Evolutionary conservation across 2,113 vertebrate genomes (phyloP), one percentile per base, ranked within the genome.

Genomic region (Corythornis cristatus): DNA sequence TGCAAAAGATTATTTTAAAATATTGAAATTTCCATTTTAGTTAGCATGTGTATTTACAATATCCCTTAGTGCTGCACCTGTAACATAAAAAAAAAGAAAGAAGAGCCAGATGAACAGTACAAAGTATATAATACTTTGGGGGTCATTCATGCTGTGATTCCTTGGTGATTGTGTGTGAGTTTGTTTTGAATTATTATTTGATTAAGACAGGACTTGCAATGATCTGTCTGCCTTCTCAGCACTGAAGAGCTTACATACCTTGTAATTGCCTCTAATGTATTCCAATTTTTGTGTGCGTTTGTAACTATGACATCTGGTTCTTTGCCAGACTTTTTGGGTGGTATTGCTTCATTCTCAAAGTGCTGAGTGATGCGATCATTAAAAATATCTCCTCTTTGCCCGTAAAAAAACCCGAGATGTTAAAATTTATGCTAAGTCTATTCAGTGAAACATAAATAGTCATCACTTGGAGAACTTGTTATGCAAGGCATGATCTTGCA

Each of bases 381-480:
- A 88, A 81, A 96, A 94, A 88, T 72, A 57, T 53, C 76, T 86
- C 73, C 74, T 90, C 83, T 86, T 90, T 88, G 50, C 73, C 90
- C 73, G 28, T 83, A 62, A 92, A 86, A 86, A 46, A 7, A 26
- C 26, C 1, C 53, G 43, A 95, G 76, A 78, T 75, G 76, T 72
- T 93, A 86, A 96, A 96, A 96, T 96, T 95, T 96, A 96, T 96
- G 96, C 93, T 93, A 96, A 96, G 76, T 90, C 92, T 94, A 95
- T 96, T 96, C 96, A 93, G 93, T 67, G 96, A 93, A 94, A 96
- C 35, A 86, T 94, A 95, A 95, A 94, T 92, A 96, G 80, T 94
- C 83, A 93, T 95, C 95, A 90, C 95, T 94, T 68, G 50, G 76
- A 88, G 93, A 94, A 93, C 93, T 93, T 93, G 95, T 64, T 96